Evolutionary conservation across 2,797 vertebrate species (phyloP).

Genomic region (Pelochelys cantorii): DNA sequence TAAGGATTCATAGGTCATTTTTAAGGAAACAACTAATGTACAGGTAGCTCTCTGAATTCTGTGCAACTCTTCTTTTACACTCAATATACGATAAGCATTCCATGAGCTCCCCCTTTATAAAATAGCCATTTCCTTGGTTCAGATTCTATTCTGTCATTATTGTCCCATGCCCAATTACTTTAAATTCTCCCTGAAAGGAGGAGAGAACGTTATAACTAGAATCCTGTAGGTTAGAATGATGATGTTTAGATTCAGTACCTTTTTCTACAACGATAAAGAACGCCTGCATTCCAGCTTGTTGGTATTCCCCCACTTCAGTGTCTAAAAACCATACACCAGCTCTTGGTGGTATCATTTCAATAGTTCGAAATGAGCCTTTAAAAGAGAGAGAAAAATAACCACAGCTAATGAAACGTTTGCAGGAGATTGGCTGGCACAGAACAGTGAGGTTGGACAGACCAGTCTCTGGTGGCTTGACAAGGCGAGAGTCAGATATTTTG

Average conservation of each 20-base stretch:
- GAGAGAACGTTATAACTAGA: neutral
- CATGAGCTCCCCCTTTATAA: neutral
- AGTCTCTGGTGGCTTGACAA: neutral
- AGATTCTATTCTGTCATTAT: neutral
- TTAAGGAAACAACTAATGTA: neutral
- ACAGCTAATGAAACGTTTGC: neutral
- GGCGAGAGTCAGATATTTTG: conserved; percentile 11
- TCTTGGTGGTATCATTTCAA: conserved; percentile 93
- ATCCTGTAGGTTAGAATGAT: neutral
- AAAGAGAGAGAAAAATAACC: neutral
- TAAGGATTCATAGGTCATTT: neutral
- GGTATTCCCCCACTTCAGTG: conserved; percentile 90
- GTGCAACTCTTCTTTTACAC: neutral
- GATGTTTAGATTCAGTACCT: conserved; percentile 78
- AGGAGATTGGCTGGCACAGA: neutral
- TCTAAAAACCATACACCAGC: conserved; percentile 94
- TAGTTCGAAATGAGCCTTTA: conserved; percentile 90
- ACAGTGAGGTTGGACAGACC: neutral
- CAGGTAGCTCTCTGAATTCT: neutral
- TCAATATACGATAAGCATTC: neutral
- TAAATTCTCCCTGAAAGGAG: neutral
- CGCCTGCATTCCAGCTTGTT: conserved; percentile 93
- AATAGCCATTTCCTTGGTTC: neutral
- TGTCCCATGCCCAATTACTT: neutral
- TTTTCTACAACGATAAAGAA: conserved; percentile 90